Conservation (phyloP, 1,140 invertebrate species). For the Telenomus remus region DNA sequence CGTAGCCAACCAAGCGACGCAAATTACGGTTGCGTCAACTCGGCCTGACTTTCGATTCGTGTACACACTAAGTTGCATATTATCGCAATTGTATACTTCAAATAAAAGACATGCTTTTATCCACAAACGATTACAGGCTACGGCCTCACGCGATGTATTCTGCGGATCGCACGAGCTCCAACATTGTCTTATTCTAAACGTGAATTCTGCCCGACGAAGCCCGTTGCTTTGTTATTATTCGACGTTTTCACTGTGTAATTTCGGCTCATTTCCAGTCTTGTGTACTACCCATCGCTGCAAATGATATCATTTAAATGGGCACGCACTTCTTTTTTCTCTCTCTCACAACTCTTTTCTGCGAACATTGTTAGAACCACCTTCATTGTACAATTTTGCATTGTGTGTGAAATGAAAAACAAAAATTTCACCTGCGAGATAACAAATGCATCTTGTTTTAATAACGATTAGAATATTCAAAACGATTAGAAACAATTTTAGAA, state of each 20-base stretch:
- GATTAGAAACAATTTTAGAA: too few species aligned
- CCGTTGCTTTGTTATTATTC: constrained; percentile 40
- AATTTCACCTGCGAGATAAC: too few species aligned
- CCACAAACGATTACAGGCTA: constrained; percentile 54
- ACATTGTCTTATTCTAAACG: constrained; percentile 50
- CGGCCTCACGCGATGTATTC: constrained; percentile 45
- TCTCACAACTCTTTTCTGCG: too few species aligned
- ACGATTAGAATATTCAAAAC: too few species aligned
- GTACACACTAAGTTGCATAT: constrained; percentile 39
- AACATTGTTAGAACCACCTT: too few species aligned
- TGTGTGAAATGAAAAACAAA: too few species aligned
- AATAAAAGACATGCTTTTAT: constrained; percentile 55
- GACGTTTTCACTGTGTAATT: constrained; percentile 42
- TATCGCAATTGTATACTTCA: constrained; percentile 46
- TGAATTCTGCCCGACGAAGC: constrained; percentile 25
- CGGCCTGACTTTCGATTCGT: constrained; percentile 50
- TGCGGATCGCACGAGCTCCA: constrained; percentile 48
- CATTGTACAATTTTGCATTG: too few species aligned
- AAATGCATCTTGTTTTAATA: too few species aligned
- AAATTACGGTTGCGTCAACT: constrained; percentile 54
- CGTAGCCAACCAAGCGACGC: constrained; percentile 28
- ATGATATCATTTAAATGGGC: constrained; percentile 36
- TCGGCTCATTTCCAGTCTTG: constrained; percentile 22
- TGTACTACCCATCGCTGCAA: constrained; percentile 9
- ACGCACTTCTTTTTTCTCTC: not conserved